A percentile compares a stretch with the other conserved stretches of the same genome.
phyloP scores from a whole-genome alignment of 2,113 vertebrate genomes.

The Formicarius rufipectus region DNA sequence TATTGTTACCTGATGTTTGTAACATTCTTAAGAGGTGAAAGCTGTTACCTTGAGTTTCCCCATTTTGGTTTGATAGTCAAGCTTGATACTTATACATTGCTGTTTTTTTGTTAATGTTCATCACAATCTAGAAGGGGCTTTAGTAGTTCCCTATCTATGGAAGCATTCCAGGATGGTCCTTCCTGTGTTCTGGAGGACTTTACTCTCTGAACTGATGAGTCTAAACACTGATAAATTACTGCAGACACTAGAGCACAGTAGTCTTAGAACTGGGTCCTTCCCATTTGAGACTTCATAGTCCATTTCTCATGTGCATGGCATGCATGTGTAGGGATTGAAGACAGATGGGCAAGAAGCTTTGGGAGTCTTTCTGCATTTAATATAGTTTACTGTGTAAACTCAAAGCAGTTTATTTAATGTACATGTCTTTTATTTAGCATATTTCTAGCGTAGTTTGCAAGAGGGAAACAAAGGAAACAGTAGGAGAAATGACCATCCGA shows the following conservation, averaged over 20 bases:
- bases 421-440: neutral
- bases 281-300: neutral
- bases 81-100: neutral
- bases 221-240: neutral
- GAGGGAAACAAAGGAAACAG: neutral
- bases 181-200: neutral
- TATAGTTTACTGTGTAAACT: neutral
- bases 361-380: neutral
- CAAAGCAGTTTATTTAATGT: neutral
- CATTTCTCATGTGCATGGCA: neutral
- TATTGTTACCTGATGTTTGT: neutral
- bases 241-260: neutral
- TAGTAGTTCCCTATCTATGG: neutral
- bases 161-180: neutral
- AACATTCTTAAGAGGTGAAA: neutral
- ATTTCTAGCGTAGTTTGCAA: neutral
- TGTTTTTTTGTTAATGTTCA: neutral
- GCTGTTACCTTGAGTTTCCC: neutral
- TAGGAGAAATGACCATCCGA: neutral
- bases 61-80: neutral
- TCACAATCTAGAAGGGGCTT: neutral
- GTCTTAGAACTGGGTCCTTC: neutral
- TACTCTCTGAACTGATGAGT: neutral
- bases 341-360: neutral
- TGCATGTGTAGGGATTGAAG: neutral